Evolutionary conservation across 2,113 vertebrate genomes (phyloP).

Genomic region (Salvator merianae): DNA sequence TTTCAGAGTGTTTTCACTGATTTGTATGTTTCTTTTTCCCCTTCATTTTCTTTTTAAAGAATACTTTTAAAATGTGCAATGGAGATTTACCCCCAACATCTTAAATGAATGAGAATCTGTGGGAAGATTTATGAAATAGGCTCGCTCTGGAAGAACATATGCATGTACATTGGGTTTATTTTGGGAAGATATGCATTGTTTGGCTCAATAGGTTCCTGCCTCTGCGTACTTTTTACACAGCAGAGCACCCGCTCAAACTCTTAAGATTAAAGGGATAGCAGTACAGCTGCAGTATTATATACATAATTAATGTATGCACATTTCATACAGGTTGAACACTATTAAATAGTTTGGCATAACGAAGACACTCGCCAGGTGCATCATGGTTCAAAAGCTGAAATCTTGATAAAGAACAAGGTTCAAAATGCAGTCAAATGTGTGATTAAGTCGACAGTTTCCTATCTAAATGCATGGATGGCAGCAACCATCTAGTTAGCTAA

Average conservation of each 20-base stretch:
- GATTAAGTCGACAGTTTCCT: not conserved
- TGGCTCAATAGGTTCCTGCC: not conserved
- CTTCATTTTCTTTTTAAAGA: not conserved
- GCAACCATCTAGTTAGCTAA: not conserved
- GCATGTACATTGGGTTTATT: not conserved
- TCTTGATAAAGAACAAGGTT: not conserved
- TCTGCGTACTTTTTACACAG: not conserved
- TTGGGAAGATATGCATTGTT: not conserved
- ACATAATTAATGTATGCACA: constrained; percentile 2
- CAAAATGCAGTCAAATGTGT: constrained; percentile 30
- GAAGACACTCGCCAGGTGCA: constrained; percentile 7
- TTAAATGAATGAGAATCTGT: not conserved
- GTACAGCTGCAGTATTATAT: not conserved
- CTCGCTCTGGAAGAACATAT: not conserved
- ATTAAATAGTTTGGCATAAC: constrained; percentile 3
- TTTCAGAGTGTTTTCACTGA: not conserved
- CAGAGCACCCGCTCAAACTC: not conserved
- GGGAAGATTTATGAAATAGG: not conserved
- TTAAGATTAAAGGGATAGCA: constrained; percentile 2
- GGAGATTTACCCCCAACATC: not conserved
- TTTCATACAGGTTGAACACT: constrained; percentile 16
- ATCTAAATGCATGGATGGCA: constrained; percentile 7
- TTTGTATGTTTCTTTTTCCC: too few species aligned
- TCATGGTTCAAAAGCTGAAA: constrained; percentile 21
- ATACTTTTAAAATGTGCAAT: not conserved